These are phyloP conservation scores for Dreissena rostriformis DNA, from an alignment of 1,140 invertebrate species.

Conservation along the genomic window DNA sequence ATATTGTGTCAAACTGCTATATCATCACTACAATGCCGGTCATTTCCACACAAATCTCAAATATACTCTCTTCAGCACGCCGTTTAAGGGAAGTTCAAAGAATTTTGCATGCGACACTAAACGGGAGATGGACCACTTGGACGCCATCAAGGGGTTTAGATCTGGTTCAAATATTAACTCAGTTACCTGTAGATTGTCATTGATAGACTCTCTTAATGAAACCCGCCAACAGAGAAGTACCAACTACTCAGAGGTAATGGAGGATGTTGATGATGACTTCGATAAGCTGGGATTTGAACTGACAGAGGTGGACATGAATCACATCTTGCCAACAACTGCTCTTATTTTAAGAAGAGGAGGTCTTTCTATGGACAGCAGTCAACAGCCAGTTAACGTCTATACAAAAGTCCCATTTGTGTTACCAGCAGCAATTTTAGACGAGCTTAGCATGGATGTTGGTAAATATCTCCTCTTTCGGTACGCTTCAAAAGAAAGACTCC, in stretches of 20 bases:
- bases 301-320: too few species aligned
- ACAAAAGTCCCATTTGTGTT: too few species aligned
- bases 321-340: too few species aligned
- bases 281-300: too few species aligned
- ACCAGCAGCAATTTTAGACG: slow-evolving; percentile 1
- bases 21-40: slow-evolving; percentile 18
- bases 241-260: too few species aligned
- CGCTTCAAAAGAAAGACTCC: too few species aligned
- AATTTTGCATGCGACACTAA: slow-evolving; percentile 38
- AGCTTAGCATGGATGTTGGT: background rate
- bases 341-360: too few species aligned
- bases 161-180: background rate
- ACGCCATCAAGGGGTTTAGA: slow-evolving; percentile 29
- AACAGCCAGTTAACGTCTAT: too few species aligned
- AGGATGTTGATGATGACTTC: too few species aligned
- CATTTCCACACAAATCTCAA: slow-evolving; percentile 37
- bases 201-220: slow-evolving; percentile 21
- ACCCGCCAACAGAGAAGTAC: background rate
- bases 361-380: too few species aligned
- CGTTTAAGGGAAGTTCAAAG: background rate
- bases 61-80: slow-evolving; percentile 27
- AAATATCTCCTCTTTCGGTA: slow-evolving; percentile 2
- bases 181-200: slow-evolving; percentile 17
- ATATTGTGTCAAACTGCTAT: slow-evolving; percentile 10
- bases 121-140: slow-evolving; percentile 44